Evolutionary conservation across 2,888 invertebrate species (phyloP), one percentile per base, ranked within the genome.

Genomic region (Thumatha senex): DNA sequence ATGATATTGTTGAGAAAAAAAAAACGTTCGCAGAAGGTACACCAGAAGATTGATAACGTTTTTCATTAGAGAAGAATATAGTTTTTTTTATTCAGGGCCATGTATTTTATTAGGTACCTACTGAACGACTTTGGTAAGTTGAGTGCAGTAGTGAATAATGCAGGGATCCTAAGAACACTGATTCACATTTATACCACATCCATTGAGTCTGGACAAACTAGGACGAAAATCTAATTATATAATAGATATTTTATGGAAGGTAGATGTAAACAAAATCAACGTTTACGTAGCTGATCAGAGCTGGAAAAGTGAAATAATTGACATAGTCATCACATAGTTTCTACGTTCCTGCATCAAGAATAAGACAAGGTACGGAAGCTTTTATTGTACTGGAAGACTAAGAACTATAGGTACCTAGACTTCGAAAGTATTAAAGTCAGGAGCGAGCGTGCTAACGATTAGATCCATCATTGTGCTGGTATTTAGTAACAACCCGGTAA

Each of bases 301-400:
- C 77, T 77, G 83, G 80, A 82, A 82, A 81, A 80, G 84, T 81
- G 86, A 89, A 89, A 88, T 91, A 91, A 91, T 91, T 91, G 91
- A 91, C 91, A 90, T 82, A 85, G 88, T 89, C 82, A 91, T 91
- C 91, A 91, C 90, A 90, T 87, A 89, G 87, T 88, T 88, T 68
- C 82, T 89, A 87, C 75, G 69, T 81, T 86, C 83, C 83, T 84
- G 87, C 83, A 79, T 80, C 76, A 78, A 83, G 76, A 80, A 74
- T 85, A 77, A 82, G 80, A 77, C 76, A 80, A 76, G 74, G 73
- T 80, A 74, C 68, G 80, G 82, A 89, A 88, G 86, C 84, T 80
- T 82, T 80, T 64, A 76, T 81, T 82, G 82, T 77, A 76, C 72
- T 90, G 91, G 90, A 91, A 91, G 91, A 91, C 91, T 84, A 86